These are phyloP conservation scores for Cariama cristata DNA, from an alignment of 2,113 vertebrate species.

Conservation along the genomic window DNA sequence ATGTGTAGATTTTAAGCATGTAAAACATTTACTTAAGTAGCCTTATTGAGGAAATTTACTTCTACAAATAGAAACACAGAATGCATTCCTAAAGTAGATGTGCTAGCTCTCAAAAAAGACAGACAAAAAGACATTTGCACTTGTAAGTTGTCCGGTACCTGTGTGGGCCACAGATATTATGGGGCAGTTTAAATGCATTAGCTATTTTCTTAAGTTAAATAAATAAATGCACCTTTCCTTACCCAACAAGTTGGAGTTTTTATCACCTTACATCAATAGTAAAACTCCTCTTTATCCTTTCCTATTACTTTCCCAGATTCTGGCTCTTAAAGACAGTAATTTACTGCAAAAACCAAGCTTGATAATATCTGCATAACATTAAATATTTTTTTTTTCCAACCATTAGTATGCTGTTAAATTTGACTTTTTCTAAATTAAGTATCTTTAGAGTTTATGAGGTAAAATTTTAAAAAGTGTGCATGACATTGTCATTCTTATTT, in stretches of 20 bases:
- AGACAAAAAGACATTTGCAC: background rate
- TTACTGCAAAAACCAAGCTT: background rate
- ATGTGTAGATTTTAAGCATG: background rate
- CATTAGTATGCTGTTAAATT: background rate
- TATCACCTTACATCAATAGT: background rate
- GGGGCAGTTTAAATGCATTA: background rate
- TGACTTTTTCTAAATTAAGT: background rate
- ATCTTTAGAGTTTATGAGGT: background rate
- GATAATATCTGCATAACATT: background rate
- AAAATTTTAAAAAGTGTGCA: background rate
- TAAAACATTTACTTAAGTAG: background rate
- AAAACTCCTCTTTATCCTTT: background rate
- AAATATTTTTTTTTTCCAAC: background rate
- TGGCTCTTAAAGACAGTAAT: background rate
- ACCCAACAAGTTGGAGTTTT: background rate
- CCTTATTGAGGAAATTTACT: background rate
- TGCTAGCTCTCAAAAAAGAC: accelerated
- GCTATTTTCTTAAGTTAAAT: background rate
- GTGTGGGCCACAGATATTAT: background rate
- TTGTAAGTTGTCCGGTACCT: background rate
- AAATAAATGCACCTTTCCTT: background rate
- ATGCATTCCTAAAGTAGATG: background rate
- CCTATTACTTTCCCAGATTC: background rate
- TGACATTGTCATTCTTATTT: background rate
- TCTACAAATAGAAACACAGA: background rate